Evolutionary conservation across 1,140 invertebrate genomes (phyloP).

Genomic region (Parapsyche elsis): DNA sequence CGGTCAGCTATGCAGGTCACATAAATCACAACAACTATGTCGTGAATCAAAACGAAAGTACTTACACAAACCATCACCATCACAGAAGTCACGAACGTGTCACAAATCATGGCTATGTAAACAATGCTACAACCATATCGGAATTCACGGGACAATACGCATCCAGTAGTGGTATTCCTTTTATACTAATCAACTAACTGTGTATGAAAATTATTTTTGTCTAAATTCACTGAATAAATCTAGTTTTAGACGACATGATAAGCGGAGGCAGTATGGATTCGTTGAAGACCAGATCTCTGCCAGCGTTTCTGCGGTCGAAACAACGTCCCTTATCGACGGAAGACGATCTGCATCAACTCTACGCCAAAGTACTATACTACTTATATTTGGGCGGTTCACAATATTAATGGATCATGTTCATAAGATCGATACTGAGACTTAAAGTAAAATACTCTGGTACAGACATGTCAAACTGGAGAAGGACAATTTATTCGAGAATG

Average conservation of each 20-base stretch:
- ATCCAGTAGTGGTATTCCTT: conserved; percentile 71
- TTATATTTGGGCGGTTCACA: neutral
- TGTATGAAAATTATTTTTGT: conserved; percentile 36
- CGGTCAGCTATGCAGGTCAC: conserved; percentile 55
- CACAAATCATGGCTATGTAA: conserved; percentile 52
- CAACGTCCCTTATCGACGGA: conserved; percentile 74
- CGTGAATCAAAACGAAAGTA: conserved; percentile 38
- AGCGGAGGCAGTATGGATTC: conserved; percentile 65
- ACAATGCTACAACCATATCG: conserved; percentile 56
- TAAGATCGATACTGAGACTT: too few relatives aligned
- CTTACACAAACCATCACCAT: conserved; percentile 44
- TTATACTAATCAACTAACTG: conserved; percentile 28
- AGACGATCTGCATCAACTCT: conserved; percentile 76
- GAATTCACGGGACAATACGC: conserved; percentile 67
- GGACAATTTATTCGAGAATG: too few relatives aligned
- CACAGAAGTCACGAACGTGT: conserved; percentile 51
- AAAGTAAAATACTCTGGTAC: too few relatives aligned
- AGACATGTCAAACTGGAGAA: too few relatives aligned
- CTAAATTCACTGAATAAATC: conserved; percentile 34
- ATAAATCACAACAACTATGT: conserved; percentile 46
- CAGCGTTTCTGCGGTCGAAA: conserved; percentile 74
- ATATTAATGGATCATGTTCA: neutral
- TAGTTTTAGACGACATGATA: conserved; percentile 72
- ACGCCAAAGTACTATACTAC: conserved; percentile 71
- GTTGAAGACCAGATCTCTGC: conserved; percentile 75